These are phyloP conservation scores for Drosophila gunungcola DNA, from an alignment of 1,140 invertebrate species.

Conservation along the genomic window DNA sequence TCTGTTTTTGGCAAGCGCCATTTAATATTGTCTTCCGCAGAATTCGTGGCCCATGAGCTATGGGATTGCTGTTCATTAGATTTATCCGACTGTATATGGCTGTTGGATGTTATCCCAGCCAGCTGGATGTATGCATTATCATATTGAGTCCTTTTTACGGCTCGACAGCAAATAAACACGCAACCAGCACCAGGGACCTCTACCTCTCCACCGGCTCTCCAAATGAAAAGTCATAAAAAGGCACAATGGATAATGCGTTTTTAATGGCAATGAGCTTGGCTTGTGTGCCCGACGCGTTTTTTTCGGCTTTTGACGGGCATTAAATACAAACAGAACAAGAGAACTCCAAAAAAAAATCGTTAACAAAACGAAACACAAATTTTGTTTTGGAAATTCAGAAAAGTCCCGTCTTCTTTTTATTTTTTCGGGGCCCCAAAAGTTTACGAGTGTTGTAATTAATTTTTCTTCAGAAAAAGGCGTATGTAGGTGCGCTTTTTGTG, in stretches of 20 bases:
- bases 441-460: constrained; percentile 54
- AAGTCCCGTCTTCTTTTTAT: constrained; percentile 10
- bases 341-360: constrained; percentile 65
- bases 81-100: constrained; percentile 23
- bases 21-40: constrained; percentile 46
- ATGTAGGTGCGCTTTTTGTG: constrained; percentile 33
- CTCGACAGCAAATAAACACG: constrained; percentile 77
- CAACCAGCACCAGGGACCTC: constrained; percentile 37
- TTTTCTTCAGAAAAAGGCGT: constrained; percentile 26
- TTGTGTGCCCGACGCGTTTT: constrained; percentile 64
- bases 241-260: constrained; percentile 82
- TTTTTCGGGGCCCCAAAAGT: constrained; percentile 19
- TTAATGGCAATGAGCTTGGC: constrained; percentile 81
- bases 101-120: constrained; percentile 40
- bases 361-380: constrained; percentile 57
- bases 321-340: constrained; percentile 37
- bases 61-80: constrained; percentile 48
- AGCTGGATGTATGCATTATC: constrained; percentile 59
- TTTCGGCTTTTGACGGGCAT: constrained; percentile 54
- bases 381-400: constrained; percentile 65
- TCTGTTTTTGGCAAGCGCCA: constrained; percentile 57
- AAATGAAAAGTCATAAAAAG: constrained; percentile 80
- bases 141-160: constrained; percentile 66
- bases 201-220: constrained; percentile 61
- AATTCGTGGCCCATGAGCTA: constrained; percentile 14